phyloP scores from a whole-genome alignment of 2,888 invertebrate species.

The Selenia dentaria region DNA sequence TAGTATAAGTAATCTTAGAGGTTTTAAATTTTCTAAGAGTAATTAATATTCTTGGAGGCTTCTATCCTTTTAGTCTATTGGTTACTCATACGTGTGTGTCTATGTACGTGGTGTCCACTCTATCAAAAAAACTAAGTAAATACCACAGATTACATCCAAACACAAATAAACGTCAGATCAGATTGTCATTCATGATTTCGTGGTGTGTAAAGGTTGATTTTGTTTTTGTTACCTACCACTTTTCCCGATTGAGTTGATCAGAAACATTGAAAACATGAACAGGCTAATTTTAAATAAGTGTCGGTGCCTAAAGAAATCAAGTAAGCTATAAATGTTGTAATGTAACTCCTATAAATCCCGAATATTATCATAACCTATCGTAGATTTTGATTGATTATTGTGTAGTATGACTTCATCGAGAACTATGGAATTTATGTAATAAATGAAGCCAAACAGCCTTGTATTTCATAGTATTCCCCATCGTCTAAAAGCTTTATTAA shows the following conservation, averaged over 20 bases:
- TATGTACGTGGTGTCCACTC: too few relatives aligned
- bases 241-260: slow-evolving; percentile 46
- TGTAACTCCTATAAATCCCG: neutral
- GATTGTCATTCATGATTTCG: too few relatives aligned
- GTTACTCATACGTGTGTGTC: too few relatives aligned
- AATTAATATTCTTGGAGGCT: too few relatives aligned
- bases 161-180: too few relatives aligned
- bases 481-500: too few relatives aligned
- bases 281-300: slow-evolving; percentile 68
- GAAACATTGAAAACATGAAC: slow-evolving; percentile 63
- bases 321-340: slow-evolving; percentile 67
- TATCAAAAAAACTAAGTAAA: too few relatives aligned
- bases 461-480: too few relatives aligned
- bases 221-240: slow-evolving; percentile 73
- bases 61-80: too few relatives aligned
- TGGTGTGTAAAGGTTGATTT: slow-evolving; percentile 70
- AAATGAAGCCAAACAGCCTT: slow-evolving; percentile 14
- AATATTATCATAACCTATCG: slow-evolving; percentile 50
- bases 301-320: slow-evolving; percentile 69
- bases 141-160: too few relatives aligned
- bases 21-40: too few relatives aligned
- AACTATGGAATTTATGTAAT: slow-evolving; percentile 43
- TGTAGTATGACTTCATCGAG: slow-evolving; percentile 51
- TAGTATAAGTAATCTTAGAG: too few relatives aligned
- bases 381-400: slow-evolving; percentile 62